Percentiles rank a stretch among this genome's conserved stretches.
Evolutionary conservation across 2,888 invertebrate genomes (phyloP).

Genomic region (Lepidochrysops patricia): DNA sequence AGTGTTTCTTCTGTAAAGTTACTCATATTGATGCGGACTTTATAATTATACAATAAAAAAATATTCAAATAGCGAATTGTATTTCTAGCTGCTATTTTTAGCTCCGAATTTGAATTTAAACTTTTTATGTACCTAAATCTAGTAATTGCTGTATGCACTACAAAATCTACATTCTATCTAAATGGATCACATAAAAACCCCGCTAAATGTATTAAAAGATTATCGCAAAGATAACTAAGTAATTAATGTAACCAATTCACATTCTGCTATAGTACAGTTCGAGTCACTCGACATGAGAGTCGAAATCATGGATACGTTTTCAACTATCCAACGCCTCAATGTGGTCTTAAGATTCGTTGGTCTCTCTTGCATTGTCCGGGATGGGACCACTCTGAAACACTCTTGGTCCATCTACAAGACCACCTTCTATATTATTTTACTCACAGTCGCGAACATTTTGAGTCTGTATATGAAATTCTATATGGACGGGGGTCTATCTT

Average conservation of each 20-base stretch:
- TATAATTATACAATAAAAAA: too few species aligned
- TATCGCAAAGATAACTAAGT: background rate
- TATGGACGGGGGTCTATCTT: background rate
- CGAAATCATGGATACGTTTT: conserved; percentile 13
- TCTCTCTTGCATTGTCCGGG: conserved; percentile 16
- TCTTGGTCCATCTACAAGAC: conserved; percentile 13
- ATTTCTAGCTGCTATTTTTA: too few species aligned
- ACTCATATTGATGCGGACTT: too few species aligned
- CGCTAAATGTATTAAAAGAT: background rate
- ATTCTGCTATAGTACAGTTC: background rate
- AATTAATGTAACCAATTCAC: background rate
- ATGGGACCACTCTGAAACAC: conserved; percentile 10
- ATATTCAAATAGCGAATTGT: too few species aligned
- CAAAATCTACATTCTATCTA: background rate
- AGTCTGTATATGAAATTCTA: conserved; percentile 14
- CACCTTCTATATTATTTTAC: background rate
- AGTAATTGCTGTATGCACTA: background rate
- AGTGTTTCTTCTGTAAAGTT: too few species aligned
- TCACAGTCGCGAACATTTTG: conserved; percentile 1
- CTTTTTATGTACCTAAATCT: background rate
- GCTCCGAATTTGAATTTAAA: too few species aligned
- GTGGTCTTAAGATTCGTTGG: conserved; percentile 16
- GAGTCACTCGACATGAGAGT: background rate
- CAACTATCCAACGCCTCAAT: conserved; percentile 11
- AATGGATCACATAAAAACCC: background rate